phyloP scores from a whole-genome alignment of 2,888 invertebrate genomes.

The Clepsis dumicolana region DNA sequence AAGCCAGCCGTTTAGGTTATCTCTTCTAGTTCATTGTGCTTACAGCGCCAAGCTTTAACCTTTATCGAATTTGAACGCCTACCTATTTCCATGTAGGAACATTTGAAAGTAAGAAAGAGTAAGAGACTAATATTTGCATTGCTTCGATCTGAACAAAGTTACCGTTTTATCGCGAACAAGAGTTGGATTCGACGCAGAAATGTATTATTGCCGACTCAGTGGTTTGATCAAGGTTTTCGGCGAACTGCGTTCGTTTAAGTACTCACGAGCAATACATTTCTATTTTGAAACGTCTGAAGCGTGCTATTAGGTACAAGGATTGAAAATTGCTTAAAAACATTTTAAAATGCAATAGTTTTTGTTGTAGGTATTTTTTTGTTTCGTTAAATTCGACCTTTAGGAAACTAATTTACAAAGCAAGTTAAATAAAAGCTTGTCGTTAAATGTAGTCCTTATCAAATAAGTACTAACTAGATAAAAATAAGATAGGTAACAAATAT shows the following conservation, averaged over 20 bases:
- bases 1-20: constrained; percentile 23
- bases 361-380: no score
- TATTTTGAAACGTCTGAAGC: background rate
- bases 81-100: constrained; percentile 32
- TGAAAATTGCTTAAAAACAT: background rate
- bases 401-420: no score
- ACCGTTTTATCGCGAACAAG: constrained; percentile 44
- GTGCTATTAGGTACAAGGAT: background rate
- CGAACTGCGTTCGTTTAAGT: constrained; percentile 19
- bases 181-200: constrained; percentile 32
- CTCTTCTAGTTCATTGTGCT: constrained; percentile 35
- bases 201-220: constrained; percentile 45
- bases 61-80: constrained; percentile 9
- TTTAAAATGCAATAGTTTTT: no score
- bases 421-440: no score
- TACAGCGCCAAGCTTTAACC: constrained; percentile 4
- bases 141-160: constrained; percentile 44
- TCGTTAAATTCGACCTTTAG: no score
- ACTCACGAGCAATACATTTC: background rate
- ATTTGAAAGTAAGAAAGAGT: constrained; percentile 42
- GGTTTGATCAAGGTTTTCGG: constrained; percentile 46
- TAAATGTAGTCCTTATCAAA: no score
- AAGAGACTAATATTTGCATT: constrained; percentile 45
- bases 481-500: no score
- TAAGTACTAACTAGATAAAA: no score